Evolutionary conservation across 2,797 vertebrate species (phyloP).

Genomic region (Lagorchestes hirsutus): DNA sequence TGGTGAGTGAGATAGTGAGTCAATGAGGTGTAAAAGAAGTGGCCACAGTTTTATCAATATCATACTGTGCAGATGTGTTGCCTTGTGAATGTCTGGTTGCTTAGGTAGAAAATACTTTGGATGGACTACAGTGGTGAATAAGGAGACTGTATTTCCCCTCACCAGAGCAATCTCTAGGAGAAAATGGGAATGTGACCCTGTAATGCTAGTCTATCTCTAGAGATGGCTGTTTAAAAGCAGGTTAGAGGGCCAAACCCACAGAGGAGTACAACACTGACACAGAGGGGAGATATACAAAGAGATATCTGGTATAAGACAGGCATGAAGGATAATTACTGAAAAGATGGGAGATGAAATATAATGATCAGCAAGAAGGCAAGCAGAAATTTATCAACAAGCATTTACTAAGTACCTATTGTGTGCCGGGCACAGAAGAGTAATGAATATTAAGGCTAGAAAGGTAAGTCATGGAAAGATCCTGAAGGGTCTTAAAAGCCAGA

Average conservation of each 20-base stretch:
- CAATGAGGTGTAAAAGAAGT: not conserved
- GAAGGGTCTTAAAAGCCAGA: not conserved
- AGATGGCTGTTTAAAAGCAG: not conserved
- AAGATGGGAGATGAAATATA: not conserved
- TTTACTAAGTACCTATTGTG: not conserved
- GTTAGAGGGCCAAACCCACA: not conserved
- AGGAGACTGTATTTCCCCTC: not conserved
- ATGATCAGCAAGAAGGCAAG: not conserved
- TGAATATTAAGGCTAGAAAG: not conserved
- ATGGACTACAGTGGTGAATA: not conserved
- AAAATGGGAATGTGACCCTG: not conserved
- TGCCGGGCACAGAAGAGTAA: not conserved
- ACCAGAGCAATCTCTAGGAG: not conserved
- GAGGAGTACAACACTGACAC: not conserved
- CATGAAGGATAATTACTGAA: not conserved
- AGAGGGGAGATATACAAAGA: not conserved
- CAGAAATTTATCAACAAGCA: not conserved
- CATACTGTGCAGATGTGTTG: not conserved
- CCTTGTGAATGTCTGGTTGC: not conserved
- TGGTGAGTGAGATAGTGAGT: not conserved
- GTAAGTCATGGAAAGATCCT: not conserved
- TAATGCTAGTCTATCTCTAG: not conserved
- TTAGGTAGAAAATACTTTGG: not conserved
- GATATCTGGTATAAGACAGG: not conserved
- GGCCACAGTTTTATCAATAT: not conserved